Base-by-base conservation (phyloP, 2,113 vertebrate genomes). In the Morone saxatilis region DNA sequence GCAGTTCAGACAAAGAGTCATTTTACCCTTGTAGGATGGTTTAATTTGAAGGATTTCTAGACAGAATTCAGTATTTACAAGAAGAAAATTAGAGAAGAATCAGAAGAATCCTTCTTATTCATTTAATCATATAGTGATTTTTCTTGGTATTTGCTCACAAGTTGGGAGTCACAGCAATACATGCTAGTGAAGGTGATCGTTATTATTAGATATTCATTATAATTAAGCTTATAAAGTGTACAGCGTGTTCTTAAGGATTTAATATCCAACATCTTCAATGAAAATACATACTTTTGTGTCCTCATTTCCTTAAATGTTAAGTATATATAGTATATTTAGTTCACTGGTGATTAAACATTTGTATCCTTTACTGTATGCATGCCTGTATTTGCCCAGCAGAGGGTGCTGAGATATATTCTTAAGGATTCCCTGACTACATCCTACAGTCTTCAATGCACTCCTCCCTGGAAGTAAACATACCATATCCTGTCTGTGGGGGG, bases 401-500 rank as follows among this genome's bases (percentile, higher is more conserved):
- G 81, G 94, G 90, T 45, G 84, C 78, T 66, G 17, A 48, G 22
- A 41, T 31, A 36, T 31, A 50, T n/a, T 66, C 57, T 85, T 19
- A 67, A 65, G 3, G 22, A 50, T 50, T 73, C 40, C 36, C 11
- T 40, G 22, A 76, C 54, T 25, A 7, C 36, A 60, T 74, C 54
- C 67, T 38, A 40, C 36, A 61, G 19, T 63, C 41, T 57, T 65
- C 12, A 43, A 45, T 19, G 5, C 72, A 61, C 67, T 76, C 8
- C 69, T 72, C 73, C 43, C 63, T 67, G 41, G 48, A 78, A 61
- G 60, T 60, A 12, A 31, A 91, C 95, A 4, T 93, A 99, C 98
- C 98, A 99, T 95, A 99, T 97, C 80, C 98, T 96, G 95, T 99
- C 98, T 2, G 98, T 99, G 36, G 98, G 98, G 45, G 98, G 98